phyloP scores from a whole-genome alignment of 2,113 vertebrate species.

The Pedetes capensis region DNA sequence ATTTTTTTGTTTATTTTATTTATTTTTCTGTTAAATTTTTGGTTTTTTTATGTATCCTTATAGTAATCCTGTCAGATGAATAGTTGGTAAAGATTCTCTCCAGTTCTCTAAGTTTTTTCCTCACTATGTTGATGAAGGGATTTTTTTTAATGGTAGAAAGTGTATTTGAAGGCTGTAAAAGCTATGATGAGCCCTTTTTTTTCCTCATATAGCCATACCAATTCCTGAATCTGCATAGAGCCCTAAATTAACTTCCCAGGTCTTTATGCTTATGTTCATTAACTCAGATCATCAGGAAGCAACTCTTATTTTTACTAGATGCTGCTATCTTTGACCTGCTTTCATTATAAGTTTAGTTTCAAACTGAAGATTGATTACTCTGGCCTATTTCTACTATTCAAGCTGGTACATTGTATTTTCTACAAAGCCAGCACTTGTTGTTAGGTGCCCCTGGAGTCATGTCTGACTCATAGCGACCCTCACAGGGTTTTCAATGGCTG shows the following conservation, averaged over 20 bases:
- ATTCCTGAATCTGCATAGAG: neutral
- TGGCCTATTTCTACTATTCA: constrained; percentile 9
- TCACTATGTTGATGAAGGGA: neutral
- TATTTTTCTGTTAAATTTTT: neutral
- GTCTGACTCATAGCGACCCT: too few species aligned
- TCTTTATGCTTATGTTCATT: neutral
- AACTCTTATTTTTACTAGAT: neutral
- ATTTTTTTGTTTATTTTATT: neutral
- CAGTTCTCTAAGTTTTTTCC: neutral
- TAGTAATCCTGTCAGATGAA: neutral
- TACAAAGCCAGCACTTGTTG: neutral
- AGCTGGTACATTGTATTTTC: constrained; percentile 5
- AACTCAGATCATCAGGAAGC: neutral
- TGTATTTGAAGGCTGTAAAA: neutral
- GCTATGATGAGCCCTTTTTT: neutral
- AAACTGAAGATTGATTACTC: constrained; percentile 8
- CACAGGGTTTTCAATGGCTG: too few species aligned
- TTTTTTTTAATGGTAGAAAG: neutral
- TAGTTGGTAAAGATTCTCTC: neutral
- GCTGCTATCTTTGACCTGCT: neutral
- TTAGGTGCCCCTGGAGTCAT: too few species aligned
- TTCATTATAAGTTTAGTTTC: neutral
- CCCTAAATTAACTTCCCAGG: neutral
- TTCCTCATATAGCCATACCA: neutral
- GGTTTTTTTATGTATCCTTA: neutral